These are phyloP conservation scores for Centroberyx gerrardi DNA, from an alignment of 2,797 vertebrate genomes.

Conservation along the genomic window DNA sequence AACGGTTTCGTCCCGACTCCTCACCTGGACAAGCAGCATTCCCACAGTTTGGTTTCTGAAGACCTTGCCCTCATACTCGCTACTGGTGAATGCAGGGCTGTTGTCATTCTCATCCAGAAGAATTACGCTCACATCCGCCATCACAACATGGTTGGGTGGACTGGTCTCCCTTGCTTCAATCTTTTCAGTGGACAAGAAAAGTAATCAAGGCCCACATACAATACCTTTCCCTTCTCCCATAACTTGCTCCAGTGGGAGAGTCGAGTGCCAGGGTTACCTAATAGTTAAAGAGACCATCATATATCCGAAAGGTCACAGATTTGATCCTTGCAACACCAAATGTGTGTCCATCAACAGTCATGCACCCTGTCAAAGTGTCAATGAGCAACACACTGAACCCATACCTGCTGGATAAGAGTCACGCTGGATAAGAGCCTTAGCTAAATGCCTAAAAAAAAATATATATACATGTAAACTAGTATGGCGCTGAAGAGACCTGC, in stretches of 20 bases:
- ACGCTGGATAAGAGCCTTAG: no score
- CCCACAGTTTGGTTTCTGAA: constrained; percentile 81
- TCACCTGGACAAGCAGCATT: constrained; percentile 84
- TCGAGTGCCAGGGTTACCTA: neutral
- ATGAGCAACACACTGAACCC: no score
- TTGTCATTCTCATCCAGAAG: constrained; percentile 88
- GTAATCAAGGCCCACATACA: neutral
- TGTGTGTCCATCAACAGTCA: neutral
- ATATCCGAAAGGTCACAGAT: no score
- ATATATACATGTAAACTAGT: no score
- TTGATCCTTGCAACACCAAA: no score
- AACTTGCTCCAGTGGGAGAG: neutral
- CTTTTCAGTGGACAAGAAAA: constrained; percentile 63
- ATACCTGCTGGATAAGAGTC: no score
- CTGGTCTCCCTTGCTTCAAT: constrained; percentile 80
- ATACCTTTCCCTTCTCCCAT: neutral
- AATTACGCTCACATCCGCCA: constrained; percentile 65
- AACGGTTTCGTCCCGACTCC: neutral
- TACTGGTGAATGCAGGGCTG: constrained; percentile 78
- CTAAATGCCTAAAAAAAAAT: no score
- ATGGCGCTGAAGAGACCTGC: no score
- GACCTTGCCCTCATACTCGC: constrained; percentile 74
- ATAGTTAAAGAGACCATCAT: neutral
- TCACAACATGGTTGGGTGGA: neutral
- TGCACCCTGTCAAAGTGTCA: no score